Evolutionary conservation across 2,113 vertebrate species (phyloP).

Genomic region (Harpagus bidentatus): DNA sequence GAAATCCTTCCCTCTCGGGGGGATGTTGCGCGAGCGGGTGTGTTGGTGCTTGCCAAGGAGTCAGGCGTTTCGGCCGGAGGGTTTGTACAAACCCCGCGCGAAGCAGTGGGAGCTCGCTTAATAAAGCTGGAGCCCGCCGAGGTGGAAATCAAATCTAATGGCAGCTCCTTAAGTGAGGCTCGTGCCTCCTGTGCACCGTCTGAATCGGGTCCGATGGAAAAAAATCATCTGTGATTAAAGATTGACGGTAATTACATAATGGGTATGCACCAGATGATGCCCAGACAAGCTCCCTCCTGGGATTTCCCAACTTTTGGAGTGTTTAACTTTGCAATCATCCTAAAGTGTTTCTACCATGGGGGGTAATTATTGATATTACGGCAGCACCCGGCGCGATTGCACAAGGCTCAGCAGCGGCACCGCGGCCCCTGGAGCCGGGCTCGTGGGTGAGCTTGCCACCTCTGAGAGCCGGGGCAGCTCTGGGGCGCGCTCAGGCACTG

Average conservation of each 20-base stretch:
- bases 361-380: not conserved
- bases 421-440: fast-evolving
- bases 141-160: not conserved
- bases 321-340: slow-evolving; percentile 1
- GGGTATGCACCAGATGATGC: slow-evolving; percentile 18
- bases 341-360: not conserved
- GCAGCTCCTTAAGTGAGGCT: not conserved
- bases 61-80: not conserved
- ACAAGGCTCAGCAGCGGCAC: not conserved
- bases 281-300: slow-evolving; percentile 45
- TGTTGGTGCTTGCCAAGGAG: not conserved
- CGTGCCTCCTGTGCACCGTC: not conserved
- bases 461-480: not conserved
- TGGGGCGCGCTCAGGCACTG: fast-evolving
- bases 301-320: slow-evolving; percentile 55
- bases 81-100: not conserved
- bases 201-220: not conserved
- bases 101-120: not conserved
- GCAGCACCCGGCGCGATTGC: not conserved
- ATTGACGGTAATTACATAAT: slow-evolving; percentile 44
- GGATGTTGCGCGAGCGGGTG: not conserved
- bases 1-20: not conserved
- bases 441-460: not conserved
- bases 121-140: not conserved
- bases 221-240: slow-evolving; percentile 10